Percentiles rank a stretch among this genome's conserved stretches.
Evolutionary conservation across 53 echinoderm and acorn worm genomes (phyloP).

Genomic region (Pentamera pediparva): DNA sequence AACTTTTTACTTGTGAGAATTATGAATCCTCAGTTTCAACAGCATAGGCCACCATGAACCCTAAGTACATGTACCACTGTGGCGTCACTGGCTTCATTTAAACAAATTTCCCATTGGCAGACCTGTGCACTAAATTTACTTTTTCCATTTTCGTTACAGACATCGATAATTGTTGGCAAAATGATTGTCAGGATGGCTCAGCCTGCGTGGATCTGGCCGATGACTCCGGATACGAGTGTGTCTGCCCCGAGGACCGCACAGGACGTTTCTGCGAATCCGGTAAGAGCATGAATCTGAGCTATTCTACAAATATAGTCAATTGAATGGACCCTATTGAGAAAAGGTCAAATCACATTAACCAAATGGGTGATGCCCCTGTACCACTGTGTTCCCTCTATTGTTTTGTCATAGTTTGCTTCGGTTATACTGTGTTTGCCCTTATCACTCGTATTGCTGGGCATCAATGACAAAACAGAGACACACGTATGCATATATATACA

Average conservation of each 20-base stretch:
- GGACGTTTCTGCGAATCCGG: constrained; percentile 64
- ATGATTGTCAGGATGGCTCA: constrained; percentile 58
- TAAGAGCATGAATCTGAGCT: background rate
- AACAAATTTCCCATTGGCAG: background rate
- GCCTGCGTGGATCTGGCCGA: constrained; percentile 33
- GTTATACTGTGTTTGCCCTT: too few species aligned
- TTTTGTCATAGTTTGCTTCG: too few species aligned
- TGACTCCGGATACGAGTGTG: constrained; percentile 46
- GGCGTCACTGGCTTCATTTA: background rate
- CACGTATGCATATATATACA: too few species aligned
- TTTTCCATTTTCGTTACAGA: constrained; percentile 37
- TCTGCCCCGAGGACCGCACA: constrained; percentile 43
- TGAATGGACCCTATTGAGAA: too few species aligned
- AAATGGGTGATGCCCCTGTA: too few species aligned
- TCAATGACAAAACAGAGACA: too few species aligned
- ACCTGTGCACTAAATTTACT: background rate
- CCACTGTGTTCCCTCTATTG: too few species aligned
- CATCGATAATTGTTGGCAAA: constrained; percentile 59
- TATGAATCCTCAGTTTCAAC: background rate
- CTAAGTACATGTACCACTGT: background rate
- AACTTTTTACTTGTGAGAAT: background rate
- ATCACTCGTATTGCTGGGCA: too few species aligned
- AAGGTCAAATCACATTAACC: too few species aligned
- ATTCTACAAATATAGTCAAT: too few species aligned
- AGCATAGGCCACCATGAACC: background rate